phyloP scores from a whole-genome alignment of 2,888 invertebrate genomes.

The Geotrupes spiniger region DNA sequence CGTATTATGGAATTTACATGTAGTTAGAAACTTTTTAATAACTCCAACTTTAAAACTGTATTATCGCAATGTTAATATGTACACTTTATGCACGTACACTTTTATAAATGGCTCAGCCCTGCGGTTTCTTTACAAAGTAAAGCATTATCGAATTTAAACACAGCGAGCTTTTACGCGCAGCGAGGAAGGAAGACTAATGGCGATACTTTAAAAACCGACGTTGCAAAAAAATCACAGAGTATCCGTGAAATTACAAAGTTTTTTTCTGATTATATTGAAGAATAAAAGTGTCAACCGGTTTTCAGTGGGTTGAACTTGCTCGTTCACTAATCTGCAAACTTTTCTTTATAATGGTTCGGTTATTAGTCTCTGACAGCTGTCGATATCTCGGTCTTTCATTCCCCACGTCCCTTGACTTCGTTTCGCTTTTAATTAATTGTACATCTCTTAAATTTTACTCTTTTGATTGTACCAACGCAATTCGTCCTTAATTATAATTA shows the following conservation, averaged over 20 bases:
- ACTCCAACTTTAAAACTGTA: constrained; percentile 32
- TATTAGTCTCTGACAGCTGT: constrained; percentile 2
- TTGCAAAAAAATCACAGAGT: constrained; percentile 34
- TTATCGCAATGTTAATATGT: constrained; percentile 27
- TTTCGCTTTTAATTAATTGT: too few species aligned
- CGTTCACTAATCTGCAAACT: constrained; percentile 28
- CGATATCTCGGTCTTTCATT: constrained; percentile 9
- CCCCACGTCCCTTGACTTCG: constrained; percentile 1
- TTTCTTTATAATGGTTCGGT: constrained; percentile 19
- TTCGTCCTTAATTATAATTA: too few species aligned
- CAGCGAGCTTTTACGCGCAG: constrained; percentile 19
- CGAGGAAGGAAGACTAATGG: constrained; percentile 34
- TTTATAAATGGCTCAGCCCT: constrained; percentile 15
- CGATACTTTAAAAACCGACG: constrained; percentile 36
- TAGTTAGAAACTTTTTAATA: constrained; percentile 42
- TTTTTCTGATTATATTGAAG: constrained; percentile 35
- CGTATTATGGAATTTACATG: constrained; percentile 39
- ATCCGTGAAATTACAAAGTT: constrained; percentile 43
- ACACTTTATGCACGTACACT: constrained; percentile 27
- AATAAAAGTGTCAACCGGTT: constrained; percentile 36
- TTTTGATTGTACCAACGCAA: too few species aligned
- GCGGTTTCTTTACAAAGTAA: constrained; percentile 7
- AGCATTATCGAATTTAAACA: constrained; percentile 24
- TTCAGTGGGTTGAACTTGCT: constrained; percentile 21
- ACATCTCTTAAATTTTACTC: too few species aligned